Conservation (phyloP, 1,140 invertebrate species). For the Harpegnathos saltator region DNA sequence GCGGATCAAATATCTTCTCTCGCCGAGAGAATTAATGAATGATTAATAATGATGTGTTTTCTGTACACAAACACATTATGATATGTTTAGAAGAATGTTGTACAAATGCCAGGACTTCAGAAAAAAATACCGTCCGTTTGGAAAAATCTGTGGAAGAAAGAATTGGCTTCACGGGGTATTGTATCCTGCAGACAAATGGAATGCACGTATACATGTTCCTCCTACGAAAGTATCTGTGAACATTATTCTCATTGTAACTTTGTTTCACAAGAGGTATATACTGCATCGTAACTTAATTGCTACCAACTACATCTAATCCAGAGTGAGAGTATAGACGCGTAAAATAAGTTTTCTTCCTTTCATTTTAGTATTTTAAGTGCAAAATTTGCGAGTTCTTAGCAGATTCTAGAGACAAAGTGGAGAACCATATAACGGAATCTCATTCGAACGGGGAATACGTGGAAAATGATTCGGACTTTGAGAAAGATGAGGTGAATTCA, state of each 20-base stretch:
- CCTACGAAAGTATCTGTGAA: conserved; percentile 75
- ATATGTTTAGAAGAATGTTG: conserved; percentile 72
- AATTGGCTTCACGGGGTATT: conserved; percentile 64
- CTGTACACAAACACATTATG: background rate
- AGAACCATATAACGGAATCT: conserved; percentile 72
- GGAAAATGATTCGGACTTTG: conserved; percentile 67
- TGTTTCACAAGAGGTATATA: conserved; percentile 71
- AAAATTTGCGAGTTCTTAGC: conserved; percentile 79
- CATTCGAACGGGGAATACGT: conserved; percentile 68
- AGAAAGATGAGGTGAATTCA: conserved; percentile 56
- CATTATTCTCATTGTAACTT: conserved; percentile 81
- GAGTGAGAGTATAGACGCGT: background rate
- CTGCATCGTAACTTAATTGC: background rate
- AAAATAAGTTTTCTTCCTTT: conserved; percentile 24
- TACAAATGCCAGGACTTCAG: conserved; percentile 70
- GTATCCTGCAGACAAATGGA: conserved; percentile 76
- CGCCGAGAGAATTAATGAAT: too few relatives aligned
- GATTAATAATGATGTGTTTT: too few relatives aligned
- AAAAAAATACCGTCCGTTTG: conserved; percentile 76
- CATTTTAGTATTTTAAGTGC: conserved; percentile 76
- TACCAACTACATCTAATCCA: background rate
- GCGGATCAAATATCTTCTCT: too few relatives aligned
- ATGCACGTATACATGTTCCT: conserved; percentile 73
- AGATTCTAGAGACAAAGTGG: conserved; percentile 69
- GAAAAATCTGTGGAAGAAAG: conserved; percentile 77